Evolutionary conservation across 2,113 vertebrate genomes (phyloP).

Genomic region (Emydura subglobosa): DNA sequence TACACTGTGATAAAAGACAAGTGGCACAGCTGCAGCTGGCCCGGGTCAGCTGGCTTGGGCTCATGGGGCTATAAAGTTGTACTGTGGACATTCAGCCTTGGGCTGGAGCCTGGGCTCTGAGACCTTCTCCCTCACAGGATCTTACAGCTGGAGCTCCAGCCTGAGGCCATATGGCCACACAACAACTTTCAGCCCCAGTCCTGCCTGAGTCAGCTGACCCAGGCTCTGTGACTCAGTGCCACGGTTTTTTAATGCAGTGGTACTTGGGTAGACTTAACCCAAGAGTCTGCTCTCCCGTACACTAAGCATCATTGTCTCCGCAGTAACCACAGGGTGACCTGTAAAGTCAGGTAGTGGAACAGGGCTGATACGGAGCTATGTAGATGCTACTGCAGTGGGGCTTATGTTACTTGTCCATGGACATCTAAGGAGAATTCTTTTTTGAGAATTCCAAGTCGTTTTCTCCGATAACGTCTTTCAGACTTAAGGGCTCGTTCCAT

Average conservation of each 20-base stretch:
- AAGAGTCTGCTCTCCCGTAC: slow-evolving; percentile 62
- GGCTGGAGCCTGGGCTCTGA: background rate
- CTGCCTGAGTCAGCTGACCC: background rate
- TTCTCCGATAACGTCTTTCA: background rate
- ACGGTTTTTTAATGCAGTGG: background rate
- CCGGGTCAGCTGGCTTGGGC: background rate
- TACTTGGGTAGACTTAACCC: background rate
- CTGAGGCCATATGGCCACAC: background rate
- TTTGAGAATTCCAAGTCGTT: background rate
- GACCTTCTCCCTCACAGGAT: background rate
- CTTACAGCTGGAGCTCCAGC: background rate
- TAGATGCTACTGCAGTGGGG: rapidly evolving
- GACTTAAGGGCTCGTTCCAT: background rate
- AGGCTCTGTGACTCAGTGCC: background rate
- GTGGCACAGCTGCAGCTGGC: background rate
- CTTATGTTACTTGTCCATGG: rapidly evolving
- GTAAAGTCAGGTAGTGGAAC: slow-evolving; percentile 25
- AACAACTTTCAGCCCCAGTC: background rate
- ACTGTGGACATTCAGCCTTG: background rate
- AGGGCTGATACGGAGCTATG: rapidly evolving
- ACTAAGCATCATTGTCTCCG: background rate
- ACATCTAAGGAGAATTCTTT: background rate
- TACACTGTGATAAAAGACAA: background rate
- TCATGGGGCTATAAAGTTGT: background rate
- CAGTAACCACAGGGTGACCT: slow-evolving; percentile 51